Evolutionary conservation across 1,140 invertebrate genomes (phyloP), one percentile per base, ranked within the genome.

Genomic region (Trissolcus basalis): DNA sequence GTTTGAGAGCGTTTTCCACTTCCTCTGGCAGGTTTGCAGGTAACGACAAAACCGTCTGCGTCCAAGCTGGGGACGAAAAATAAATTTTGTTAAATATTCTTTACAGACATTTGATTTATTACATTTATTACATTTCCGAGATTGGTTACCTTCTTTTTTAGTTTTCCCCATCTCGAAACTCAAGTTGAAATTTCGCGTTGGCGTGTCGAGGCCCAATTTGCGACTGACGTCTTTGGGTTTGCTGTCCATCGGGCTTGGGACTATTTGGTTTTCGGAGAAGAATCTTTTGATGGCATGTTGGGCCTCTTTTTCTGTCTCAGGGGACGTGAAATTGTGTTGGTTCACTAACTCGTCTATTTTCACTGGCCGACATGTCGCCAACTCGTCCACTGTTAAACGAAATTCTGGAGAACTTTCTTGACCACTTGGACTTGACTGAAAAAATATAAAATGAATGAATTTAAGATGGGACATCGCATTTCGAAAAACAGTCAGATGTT

Each of bases 41-140:
- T 58, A 92, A 76, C 45, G 90, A 89, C 35, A 92, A 83, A 67
- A 89, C 77, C 64, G 91, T 92, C 84, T 92, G 91, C 44, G 88
- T 85, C 88, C 88, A 91, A 72, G 84, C 91, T 91, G 64, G 39
- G 27, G 56, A 61, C n/a, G 48, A 63, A 61, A 63, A 59, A 67
- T 47, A 16, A 77, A 43, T 43, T 9, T 9, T 4, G 12, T 43
- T 43, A 4, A n/a, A n/a, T n/a, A n/a, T n/a, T n/a, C n/a, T n/a
- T n/a, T n/a, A n/a, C n/a, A n/a, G n/a, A n/a, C n/a, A n/a, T 43
- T 43, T n/a, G 4, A 43, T 5, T 4, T 4, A 43, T 43, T 11
- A 43, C 11, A 8, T n/a, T 11, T 43, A 43, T 43, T 43, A 43
- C 11, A 43, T 35, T 35, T 35, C 33, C 5, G 33, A 35, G 10